A percentile compares a stretch with the other conserved stretches of the same genome.
phyloP scores from a whole-genome alignment of 1,140 invertebrate genomes.

The Drosophila navojoa region DNA sequence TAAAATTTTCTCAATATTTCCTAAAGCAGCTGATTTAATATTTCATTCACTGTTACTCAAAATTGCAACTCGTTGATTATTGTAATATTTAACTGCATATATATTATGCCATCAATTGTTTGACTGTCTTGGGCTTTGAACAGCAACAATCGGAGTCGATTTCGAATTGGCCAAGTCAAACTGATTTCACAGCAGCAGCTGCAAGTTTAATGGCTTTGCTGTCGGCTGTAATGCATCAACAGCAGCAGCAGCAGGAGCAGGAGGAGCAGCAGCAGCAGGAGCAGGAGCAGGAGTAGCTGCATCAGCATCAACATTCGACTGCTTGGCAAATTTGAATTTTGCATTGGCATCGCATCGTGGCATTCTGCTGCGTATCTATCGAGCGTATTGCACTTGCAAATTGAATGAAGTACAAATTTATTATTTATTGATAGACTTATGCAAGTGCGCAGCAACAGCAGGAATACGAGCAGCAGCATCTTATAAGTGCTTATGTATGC shows the following conservation, averaged over 20 bases:
- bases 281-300: not conserved
- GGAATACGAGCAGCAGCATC: no score
- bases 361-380: slow-evolving; percentile 43
- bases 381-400: slow-evolving; percentile 67
- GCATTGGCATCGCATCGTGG: slow-evolving; percentile 22
- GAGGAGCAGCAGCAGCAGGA: slow-evolving; percentile 30
- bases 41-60: no score
- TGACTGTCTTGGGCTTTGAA: not conserved
- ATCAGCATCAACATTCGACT: not conserved
- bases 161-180: slow-evolving; percentile 36
- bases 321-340: slow-evolving; percentile 5
- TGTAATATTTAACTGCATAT: not conserved
- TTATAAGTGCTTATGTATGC: slow-evolving; percentile 11
- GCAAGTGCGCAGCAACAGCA: slow-evolving; percentile 51
- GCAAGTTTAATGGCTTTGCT: slow-evolving; percentile 54
- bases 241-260: slow-evolving; percentile 4
- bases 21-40: no score
- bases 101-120: not conserved
- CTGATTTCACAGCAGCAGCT: slow-evolving; percentile 21
- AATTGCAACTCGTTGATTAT: not conserved
- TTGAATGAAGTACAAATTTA: slow-evolving; percentile 72
- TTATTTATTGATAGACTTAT: slow-evolving; percentile 79
- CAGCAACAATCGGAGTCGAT: not conserved
- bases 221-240: slow-evolving; percentile 51
- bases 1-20: no score